Percentiles rank a stretch among this genome's conserved stretches.
phyloP scores from a whole-genome alignment of 2,797 vertebrate species.

The Benthosema pterotum region DNA sequence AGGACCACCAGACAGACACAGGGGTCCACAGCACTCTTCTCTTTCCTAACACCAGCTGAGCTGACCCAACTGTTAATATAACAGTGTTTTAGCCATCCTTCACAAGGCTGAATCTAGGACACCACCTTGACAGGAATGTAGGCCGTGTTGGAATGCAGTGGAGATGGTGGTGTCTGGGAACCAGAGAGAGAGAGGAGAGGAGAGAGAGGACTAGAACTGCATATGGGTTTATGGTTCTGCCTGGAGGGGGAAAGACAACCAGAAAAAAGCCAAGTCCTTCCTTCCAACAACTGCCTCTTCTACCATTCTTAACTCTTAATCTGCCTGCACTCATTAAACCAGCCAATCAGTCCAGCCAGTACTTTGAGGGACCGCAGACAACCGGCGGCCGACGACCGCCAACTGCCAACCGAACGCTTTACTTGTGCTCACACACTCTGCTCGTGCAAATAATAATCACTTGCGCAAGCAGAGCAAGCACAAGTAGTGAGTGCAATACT shows the following conservation, averaged over 20 bases:
- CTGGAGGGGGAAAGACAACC: constrained; percentile 45
- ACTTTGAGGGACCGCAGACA: no score
- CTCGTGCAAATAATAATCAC: no score
- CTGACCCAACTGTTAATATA: constrained; percentile 24
- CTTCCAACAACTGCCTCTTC: constrained; percentile 45
- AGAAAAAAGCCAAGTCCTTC: constrained; percentile 49
- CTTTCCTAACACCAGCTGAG: constrained; percentile 20
- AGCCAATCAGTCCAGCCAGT: no score
- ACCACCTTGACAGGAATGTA: constrained; percentile 80
- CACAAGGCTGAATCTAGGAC: constrained; percentile 79
- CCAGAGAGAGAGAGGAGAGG: constrained; percentile 24
- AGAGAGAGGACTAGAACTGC: constrained; percentile 43
- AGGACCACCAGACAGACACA: neutral
- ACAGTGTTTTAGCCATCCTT: constrained; percentile 58
- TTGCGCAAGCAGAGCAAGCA: no score
- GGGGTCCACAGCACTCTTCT: constrained; percentile 5
- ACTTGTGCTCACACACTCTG: no score
- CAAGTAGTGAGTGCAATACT: no score
- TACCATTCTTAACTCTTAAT: constrained; percentile 29
- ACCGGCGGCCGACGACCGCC: no score
- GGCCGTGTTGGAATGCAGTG: constrained; percentile 62
- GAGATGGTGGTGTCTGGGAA: constrained; percentile 48
- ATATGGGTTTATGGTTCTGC: constrained; percentile 58
- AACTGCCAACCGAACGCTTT: no score
- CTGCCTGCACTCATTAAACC: no score